Base-by-base conservation (phyloP, 2,888 invertebrate genomes). In the Caenorhabditis wallacei region DNA sequence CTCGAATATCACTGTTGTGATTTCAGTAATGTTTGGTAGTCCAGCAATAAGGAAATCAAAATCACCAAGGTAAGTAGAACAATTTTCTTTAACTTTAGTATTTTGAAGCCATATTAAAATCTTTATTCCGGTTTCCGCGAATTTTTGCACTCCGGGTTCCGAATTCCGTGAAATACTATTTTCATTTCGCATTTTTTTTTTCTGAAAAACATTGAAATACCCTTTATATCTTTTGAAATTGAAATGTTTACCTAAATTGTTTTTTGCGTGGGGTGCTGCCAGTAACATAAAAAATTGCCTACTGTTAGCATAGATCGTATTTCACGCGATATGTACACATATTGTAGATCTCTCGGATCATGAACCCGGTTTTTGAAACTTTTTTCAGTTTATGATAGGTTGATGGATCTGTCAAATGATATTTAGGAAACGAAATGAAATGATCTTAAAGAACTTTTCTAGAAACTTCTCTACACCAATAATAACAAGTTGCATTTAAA, bases 291-390 rank as follows among this genome's bases (percentile, higher is more conserved):
- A 51, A 43, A 64, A 64, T 20, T 54, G 16, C n/a, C 54, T 56
- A n/a, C n/a, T n/a, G n/a, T 35, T 5, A 22, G 37, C 54, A 26
- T 35, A 56, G 48, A 75, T 75, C 75, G 22, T 54, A 75, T 75
- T 75, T 54, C 46, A 59, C 43, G 54, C 74, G 20, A 61, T 40
- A 61, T 61, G 61, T 61, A 72, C 61, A 72, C 72, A 66, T 48
- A 22, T 26, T 16, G 40, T 18, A 18, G 20, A 18, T 22, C 35
- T 13, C 24, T n/a, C 40, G 51, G 35, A 59, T 59, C 59, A 63
- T 35, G 74, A 56, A 74, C 74, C 63, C 63, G 72, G 57, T 75
- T 68, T 48, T 48, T 3, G 1, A 48, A 18, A 18, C 18, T 48
- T 43, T 64, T 70, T 66, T 0, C 24, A 63, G 11, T 46, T 46